Evolutionary conservation across 2,797 vertebrate genomes (phyloP).

Genomic region (Darevskia nairensis): DNA sequence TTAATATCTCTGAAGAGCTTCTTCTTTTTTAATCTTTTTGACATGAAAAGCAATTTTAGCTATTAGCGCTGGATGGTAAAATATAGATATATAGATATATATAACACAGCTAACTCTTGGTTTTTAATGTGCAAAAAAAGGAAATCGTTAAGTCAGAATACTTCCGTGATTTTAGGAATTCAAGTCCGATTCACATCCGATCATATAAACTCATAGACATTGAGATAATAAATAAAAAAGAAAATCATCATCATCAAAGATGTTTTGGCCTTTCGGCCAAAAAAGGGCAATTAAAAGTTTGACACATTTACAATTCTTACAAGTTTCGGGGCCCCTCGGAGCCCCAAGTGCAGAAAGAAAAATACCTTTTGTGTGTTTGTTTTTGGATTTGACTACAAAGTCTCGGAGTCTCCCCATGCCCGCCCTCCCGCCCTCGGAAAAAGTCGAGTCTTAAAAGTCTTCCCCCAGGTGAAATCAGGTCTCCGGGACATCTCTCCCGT

Average conservation of each 20-base stretch:
- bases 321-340: constrained; percentile 84
- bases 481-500: constrained; percentile 58
- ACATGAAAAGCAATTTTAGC: constrained; percentile 75
- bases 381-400: constrained; percentile 61
- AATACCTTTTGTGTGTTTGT: constrained; percentile 59
- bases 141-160: constrained; percentile 59
- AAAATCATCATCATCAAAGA: constrained; percentile 74
- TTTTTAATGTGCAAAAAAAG: constrained; percentile 86
- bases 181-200: constrained; percentile 79
- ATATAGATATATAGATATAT: constrained; percentile 76
- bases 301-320: constrained; percentile 93
- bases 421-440: background rate
- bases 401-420: constrained; percentile 47
- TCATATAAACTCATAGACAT: constrained; percentile 86
- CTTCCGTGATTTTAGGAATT: constrained; percentile 79
- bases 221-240: constrained; percentile 88
- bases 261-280: constrained; percentile 66
- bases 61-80: constrained; percentile 78
- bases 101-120: constrained; percentile 75
- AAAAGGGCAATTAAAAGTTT: constrained; percentile 85
- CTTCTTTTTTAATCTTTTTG: constrained; percentile 45
- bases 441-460: constrained; percentile 45
- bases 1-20: constrained; percentile 29
- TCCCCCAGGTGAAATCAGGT: constrained; percentile 55
- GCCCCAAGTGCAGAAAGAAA: constrained; percentile 74